phyloP scores from a whole-genome alignment of 2,888 invertebrate genomes.

The Epinotia demarniana region DNA sequence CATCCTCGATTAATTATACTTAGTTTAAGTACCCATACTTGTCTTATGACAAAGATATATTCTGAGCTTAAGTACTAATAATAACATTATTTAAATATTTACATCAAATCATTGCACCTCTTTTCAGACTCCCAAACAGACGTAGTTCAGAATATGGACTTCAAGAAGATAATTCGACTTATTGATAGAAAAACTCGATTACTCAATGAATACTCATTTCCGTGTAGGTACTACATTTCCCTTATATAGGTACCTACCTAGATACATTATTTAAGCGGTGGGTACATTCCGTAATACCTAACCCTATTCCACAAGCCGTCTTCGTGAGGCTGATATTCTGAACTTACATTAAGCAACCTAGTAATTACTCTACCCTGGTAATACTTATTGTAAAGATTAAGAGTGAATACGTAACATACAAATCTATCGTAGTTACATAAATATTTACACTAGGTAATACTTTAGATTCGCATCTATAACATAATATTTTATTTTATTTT shows the following conservation, averaged over 20 bases:
- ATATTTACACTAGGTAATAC: conserved; percentile 48
- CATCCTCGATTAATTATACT: conserved; percentile 44
- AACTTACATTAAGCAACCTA: not conserved
- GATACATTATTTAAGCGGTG: not conserved
- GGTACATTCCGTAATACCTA: not conserved
- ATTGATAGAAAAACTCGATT: not conserved
- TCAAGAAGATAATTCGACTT: not conserved
- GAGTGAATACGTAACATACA: conserved; percentile 32
- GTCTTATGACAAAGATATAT: conserved; percentile 33
- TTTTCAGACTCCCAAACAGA: not conserved
- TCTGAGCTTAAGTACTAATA: conserved; percentile 30
- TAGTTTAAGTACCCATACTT: conserved; percentile 47
- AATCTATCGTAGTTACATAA: conserved; percentile 14
- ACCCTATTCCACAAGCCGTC: not conserved
- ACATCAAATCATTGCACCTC: conserved; percentile 48
- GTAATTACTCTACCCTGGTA: conserved; percentile 50
- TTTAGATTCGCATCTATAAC: conserved; percentile 50
- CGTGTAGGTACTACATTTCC: not conserved
- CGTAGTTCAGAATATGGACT: not conserved
- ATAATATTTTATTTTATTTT: not conserved
- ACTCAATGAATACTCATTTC: not conserved
- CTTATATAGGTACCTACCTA: too few relatives aligned
- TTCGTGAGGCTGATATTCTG: not conserved
- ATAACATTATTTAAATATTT: conserved; percentile 53
- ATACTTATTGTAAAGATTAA: conserved; percentile 42